Evolutionary conservation across 2,797 vertebrate genomes (phyloP).

Genomic region (Remorina albescens): DNA sequence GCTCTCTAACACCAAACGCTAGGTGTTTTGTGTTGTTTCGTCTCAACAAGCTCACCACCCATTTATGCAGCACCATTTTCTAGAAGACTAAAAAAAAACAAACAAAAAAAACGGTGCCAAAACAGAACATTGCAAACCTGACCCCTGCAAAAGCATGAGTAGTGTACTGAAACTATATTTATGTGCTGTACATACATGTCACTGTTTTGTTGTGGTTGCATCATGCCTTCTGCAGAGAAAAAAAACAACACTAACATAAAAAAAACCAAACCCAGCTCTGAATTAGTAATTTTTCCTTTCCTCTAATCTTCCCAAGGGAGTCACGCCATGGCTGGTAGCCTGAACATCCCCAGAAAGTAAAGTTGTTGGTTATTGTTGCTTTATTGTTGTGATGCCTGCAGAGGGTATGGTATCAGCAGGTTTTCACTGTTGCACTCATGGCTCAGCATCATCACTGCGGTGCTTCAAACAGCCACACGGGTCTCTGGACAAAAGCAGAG

Average conservation of each 20-base stretch:
- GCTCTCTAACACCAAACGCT: constrained; percentile 82
- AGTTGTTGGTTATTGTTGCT: constrained; percentile 84
- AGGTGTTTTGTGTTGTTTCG: constrained; percentile 81
- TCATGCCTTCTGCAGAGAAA: constrained; percentile 76
- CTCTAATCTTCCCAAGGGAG: constrained; percentile 93
- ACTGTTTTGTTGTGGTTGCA: constrained; percentile 84
- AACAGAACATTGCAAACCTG: constrained; percentile 68
- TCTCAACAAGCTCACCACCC: constrained; percentile 75
- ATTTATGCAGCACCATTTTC: constrained; percentile 75
- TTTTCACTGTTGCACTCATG: constrained; percentile 79
- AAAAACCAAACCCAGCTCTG: constrained; percentile 67
- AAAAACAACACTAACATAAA: constrained; percentile 77
- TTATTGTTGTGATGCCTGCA: constrained; percentile 86
- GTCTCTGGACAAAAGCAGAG: constrained; percentile 43
- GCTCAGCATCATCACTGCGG: constrained; percentile 51
- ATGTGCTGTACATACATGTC: constrained; percentile 82
- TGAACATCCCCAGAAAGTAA: constrained; percentile 83
- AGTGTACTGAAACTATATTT: constrained; percentile 82
- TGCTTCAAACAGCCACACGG: constrained; percentile 21
- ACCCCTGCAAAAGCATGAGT: constrained; percentile 88
- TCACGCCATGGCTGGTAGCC: constrained; percentile 99
- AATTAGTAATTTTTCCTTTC: constrained; percentile 76
- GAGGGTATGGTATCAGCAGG: constrained; percentile 72
- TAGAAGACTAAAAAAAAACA: constrained; percentile 83
- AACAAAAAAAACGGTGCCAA: constrained; percentile 58